Conservation (phyloP, 1,140 invertebrate species). For the Steinernema khuongi region DNA sequence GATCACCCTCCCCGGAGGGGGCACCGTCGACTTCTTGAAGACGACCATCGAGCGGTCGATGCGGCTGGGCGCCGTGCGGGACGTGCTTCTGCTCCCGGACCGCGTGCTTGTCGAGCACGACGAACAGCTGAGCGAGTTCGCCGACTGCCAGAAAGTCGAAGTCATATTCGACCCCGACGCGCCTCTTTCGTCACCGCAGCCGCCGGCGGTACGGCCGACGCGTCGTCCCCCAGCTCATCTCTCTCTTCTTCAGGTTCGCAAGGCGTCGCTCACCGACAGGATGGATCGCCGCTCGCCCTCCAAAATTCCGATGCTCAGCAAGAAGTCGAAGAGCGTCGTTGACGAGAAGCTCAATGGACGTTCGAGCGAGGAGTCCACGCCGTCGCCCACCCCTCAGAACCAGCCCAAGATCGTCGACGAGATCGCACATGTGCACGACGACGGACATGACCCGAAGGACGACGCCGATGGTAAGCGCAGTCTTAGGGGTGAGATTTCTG, state of each 20-base stretch:
- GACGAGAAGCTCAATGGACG: neutral
- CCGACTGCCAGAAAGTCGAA: constrained; percentile 14
- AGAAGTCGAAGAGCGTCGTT: neutral
- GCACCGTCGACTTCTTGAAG: neutral
- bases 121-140: constrained; percentile 13
- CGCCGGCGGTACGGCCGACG: neutral
- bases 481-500: too few species aligned
- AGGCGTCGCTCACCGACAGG: neutral
- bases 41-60: neutral
- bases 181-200: neutral
- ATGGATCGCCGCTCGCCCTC: constrained; percentile 5
- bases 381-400: neutral
- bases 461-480: constrained; percentile 11
- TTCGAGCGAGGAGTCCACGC: neutral
- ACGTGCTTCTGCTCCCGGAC: constrained; percentile 3
- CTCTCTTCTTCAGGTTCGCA: neutral
- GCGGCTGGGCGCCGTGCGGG: neutral
- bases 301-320: neutral
- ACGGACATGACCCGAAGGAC: neutral
- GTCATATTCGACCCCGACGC: constrained; percentile 8
- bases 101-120: constrained; percentile 4
- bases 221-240: neutral
- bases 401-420: neutral
- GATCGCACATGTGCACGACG: neutral
- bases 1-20: neutral